Evolutionary conservation across 2,113 vertebrate species (phyloP).

Genomic region (Phylloscopus trochiloides): DNA sequence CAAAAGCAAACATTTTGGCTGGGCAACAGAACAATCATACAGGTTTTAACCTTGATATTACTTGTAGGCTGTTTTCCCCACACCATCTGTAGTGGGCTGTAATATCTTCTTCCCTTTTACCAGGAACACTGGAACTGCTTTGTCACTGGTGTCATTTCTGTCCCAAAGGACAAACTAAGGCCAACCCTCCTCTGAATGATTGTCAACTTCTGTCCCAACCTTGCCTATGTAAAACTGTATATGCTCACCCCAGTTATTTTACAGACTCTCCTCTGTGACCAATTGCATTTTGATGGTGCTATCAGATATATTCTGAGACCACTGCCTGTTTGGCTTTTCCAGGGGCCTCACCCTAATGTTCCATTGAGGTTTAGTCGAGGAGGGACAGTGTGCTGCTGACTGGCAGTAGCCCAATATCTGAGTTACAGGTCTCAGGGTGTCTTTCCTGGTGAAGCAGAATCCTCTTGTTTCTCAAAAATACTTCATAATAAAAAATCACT

Average conservation of each 20-base stretch:
- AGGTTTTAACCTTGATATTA: not conserved
- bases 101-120: not conserved
- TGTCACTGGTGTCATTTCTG: not conserved
- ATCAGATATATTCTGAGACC: rapidly evolving
- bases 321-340: not conserved
- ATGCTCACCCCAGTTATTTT: not conserved
- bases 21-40: not conserved
- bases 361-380: rapidly evolving
- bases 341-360: not conserved
- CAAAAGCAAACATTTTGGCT: not conserved
- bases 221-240: not conserved
- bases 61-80: not conserved
- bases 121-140: not conserved
- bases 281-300: not conserved
- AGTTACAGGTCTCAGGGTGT: not conserved
- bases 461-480: not conserved
- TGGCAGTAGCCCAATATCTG: rapidly evolving
- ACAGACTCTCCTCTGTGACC: not conserved
- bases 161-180: not conserved
- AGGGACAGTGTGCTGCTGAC: not conserved
- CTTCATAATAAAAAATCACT: not conserved
- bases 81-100: not conserved
- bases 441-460: not conserved
- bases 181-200: not conserved
- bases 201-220: not conserved